A percentile compares a stretch with the other conserved stretches of the same genome.
Evolutionary conservation across 1,140 invertebrate species (phyloP).

Genomic region (Dufourea novaeangliae): DNA sequence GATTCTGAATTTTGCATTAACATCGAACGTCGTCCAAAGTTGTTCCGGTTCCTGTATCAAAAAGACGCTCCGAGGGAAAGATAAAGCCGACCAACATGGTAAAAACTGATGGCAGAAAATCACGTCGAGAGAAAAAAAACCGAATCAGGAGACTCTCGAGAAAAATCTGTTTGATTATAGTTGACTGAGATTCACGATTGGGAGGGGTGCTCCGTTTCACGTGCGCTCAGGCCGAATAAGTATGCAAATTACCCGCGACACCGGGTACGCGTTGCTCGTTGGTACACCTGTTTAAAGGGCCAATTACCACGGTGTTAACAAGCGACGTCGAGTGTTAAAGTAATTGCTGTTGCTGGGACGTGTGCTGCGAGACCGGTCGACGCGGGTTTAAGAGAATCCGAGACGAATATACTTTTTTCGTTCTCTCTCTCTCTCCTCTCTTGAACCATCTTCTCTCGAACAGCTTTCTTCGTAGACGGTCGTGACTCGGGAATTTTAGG

Average conservation of each 20-base stretch:
- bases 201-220: not conserved
- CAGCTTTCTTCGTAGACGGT: too few species aligned
- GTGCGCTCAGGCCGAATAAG: not conserved
- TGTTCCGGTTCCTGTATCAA: not conserved
- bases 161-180: not conserved
- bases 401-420: too few species aligned
- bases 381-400: not conserved
- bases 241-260: not conserved
- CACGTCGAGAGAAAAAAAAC: too few species aligned
- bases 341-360: not conserved
- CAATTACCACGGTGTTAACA: conserved; percentile 6
- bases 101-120: too few species aligned
- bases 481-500: too few species aligned
- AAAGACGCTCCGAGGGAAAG: not conserved
- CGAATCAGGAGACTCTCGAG: too few species aligned
- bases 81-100: not conserved
- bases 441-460: too few species aligned
- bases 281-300: not conserved
- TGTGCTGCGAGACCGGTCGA: not conserved
- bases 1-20: conserved; percentile 67
- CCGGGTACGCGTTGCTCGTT: not conserved
- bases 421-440: too few species aligned
- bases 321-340: not conserved
- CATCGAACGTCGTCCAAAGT: conserved; percentile 13
- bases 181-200: not conserved